Evolutionary conservation across 2,797 vertebrate species (phyloP).

Genomic region (Chromis chromis): DNA sequence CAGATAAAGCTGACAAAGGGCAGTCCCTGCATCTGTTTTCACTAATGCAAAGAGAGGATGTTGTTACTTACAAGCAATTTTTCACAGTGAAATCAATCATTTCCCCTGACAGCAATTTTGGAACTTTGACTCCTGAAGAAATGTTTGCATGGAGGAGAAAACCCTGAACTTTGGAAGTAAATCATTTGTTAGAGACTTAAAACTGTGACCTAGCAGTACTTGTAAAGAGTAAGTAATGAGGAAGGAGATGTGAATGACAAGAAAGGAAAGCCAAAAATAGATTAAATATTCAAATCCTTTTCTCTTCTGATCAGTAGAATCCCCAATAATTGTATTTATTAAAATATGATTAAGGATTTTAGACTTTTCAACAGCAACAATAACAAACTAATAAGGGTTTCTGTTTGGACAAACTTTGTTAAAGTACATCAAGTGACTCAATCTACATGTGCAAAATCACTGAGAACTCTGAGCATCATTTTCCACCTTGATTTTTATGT

Average conservation of each 20-base stretch:
- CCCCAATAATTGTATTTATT: conserved; percentile 5
- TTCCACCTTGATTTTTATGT: conserved; percentile 78
- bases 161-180: conserved; percentile 59
- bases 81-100: conserved; percentile 87
- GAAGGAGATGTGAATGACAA: conserved; percentile 32
- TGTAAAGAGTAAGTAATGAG: conserved; percentile 28
- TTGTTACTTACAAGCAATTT: conserved; percentile 89
- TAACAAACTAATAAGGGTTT: conserved; percentile 28
- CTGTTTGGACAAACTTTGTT: conserved; percentile 56
- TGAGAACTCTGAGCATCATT: conserved; percentile 64
- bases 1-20: conserved; percentile 83
- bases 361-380: conserved; percentile 18
- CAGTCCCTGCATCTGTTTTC: conserved; percentile 88
- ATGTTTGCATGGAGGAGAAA: conserved; percentile 54
- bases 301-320: conserved; percentile 4
- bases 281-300: conserved; percentile 46
- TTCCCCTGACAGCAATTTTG: conserved; percentile 72
- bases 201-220: conserved; percentile 40
- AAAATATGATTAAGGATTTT: background rate
- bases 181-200: conserved; percentile 65
- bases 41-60: conserved; percentile 87
- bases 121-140: conserved; percentile 74
- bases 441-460: conserved; percentile 52
- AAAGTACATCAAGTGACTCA: conserved; percentile 62
- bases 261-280: conserved; percentile 42